Conservation (phyloP, 2,888 invertebrate genomes). For the Latrodectus hesperus region DNA sequence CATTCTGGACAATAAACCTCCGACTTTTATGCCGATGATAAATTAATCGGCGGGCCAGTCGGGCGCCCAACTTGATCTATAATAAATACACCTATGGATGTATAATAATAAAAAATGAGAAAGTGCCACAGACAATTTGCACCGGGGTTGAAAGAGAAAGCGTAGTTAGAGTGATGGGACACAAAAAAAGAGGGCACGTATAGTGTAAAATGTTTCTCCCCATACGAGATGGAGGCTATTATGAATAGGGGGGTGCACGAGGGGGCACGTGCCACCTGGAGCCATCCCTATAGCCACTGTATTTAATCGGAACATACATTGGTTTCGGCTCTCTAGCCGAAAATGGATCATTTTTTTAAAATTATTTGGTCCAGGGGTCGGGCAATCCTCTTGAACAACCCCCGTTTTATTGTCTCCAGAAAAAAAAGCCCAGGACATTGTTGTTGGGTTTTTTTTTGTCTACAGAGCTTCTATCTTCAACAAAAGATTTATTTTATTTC, state of each 20-base stretch:
- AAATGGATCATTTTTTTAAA: slow-evolving; percentile 15
- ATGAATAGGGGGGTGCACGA: background rate
- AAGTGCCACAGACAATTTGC: slow-evolving; percentile 14
- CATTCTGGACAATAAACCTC: slow-evolving; percentile 28
- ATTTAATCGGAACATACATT: slow-evolving; percentile 30
- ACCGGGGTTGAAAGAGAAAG: background rate
- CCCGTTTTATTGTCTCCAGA: background rate
- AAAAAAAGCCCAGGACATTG: background rate
- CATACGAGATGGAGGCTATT: slow-evolving; percentile 13
- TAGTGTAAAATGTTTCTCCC: slow-evolving; percentile 26
- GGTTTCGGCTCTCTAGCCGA: slow-evolving; percentile 11
- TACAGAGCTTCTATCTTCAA: too few species aligned
- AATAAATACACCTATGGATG: background rate
- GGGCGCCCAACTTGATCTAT: slow-evolving; percentile 28
- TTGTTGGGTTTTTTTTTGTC: slow-evolving; percentile 3
- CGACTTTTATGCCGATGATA: slow-evolving; percentile 64
- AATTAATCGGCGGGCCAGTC: slow-evolving; percentile 50
- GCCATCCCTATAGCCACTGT: slow-evolving; percentile 19
- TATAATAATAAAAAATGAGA: background rate
- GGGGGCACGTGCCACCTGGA: slow-evolving; percentile 55
- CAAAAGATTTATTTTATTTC: too few species aligned
- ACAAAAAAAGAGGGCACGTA: slow-evolving; percentile 15
- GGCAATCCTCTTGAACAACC: background rate
- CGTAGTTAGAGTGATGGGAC: background rate
- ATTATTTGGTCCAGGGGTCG: background rate